phyloP scores from a whole-genome alignment of 2,113 vertebrate genomes.

The Leptosomus discolor region DNA sequence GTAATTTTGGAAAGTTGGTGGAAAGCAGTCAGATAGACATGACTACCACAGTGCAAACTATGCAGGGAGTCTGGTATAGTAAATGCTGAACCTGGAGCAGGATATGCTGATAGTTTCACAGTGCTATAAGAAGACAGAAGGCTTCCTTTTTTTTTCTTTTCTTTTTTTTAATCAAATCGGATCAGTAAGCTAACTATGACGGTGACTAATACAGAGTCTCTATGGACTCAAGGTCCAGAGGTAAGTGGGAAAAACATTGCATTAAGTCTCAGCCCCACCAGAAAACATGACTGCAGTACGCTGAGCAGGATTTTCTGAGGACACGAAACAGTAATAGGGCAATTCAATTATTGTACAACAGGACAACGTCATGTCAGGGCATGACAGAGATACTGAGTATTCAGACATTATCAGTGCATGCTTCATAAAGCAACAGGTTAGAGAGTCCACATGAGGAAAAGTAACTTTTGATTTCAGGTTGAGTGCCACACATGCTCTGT shows the following conservation, averaged over 20 bases:
- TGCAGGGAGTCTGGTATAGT: not conserved
- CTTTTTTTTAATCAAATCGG: not conserved
- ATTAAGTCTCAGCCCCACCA: not conserved
- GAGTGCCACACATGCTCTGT: accelerated
- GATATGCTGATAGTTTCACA: not conserved
- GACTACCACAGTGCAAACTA: not conserved
- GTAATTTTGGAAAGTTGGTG: not conserved
- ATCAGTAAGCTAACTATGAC: not conserved
- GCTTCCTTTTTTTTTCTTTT: too few species aligned
- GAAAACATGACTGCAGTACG: not conserved
- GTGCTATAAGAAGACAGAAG: not conserved
- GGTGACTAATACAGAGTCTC: not conserved
- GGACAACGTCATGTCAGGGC: not conserved
- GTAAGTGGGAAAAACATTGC: not conserved
- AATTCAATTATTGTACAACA: not conserved
- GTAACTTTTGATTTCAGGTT: not conserved
- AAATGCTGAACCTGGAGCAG: not conserved
- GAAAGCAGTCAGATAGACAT: not conserved
- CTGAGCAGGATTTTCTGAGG: not conserved
- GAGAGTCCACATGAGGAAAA: not conserved
- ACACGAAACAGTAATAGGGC: not conserved
- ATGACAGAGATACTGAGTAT: not conserved
- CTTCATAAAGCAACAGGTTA: not conserved
- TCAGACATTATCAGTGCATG: not conserved
- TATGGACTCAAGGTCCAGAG: not conserved